A percentile compares a stretch with the other conserved stretches of the same genome.
phyloP scores from a whole-genome alignment of 2,113 vertebrate species.

The Gadus chalcogrammus region DNA sequence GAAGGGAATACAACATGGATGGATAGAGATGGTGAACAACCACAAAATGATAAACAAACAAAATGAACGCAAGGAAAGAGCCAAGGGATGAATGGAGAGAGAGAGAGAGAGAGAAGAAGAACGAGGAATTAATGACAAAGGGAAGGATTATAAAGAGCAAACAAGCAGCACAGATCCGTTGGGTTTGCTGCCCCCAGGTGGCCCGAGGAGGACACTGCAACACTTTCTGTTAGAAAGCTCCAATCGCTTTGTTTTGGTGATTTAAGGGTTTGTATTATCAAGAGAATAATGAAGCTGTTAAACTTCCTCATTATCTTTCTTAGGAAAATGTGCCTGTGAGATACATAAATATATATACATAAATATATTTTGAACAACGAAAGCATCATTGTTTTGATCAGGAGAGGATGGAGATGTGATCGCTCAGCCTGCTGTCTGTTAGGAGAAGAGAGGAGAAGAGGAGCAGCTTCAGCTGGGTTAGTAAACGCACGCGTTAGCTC shows the following conservation, averaged over 20 bases:
- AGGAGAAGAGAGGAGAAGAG: constrained; percentile 30
- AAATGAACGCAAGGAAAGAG: not conserved
- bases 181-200: constrained; percentile 28
- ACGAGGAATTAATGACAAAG: not conserved
- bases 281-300: not conserved
- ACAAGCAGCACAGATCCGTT: not conserved
- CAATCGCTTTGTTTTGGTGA: not conserved
- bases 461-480: constrained; percentile 63
- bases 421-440: constrained; percentile 29
- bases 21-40: not conserved
- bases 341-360: too few species aligned
- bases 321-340: not conserved
- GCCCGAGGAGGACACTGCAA: constrained; percentile 4
- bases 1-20: not conserved
- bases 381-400: constrained; percentile 51
- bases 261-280: not conserved
- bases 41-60: constrained; percentile 11
- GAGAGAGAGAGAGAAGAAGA: not conserved
- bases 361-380: constrained; percentile 24
- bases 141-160: constrained; percentile 21
- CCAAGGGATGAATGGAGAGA: not conserved
- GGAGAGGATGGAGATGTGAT: constrained; percentile 47
- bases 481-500: constrained; percentile 54
- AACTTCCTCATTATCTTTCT: not conserved
- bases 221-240: constrained; percentile 2